Evolutionary conservation across 2,888 invertebrate genomes (phyloP).

Genomic region (Tupiocoris notatus): DNA sequence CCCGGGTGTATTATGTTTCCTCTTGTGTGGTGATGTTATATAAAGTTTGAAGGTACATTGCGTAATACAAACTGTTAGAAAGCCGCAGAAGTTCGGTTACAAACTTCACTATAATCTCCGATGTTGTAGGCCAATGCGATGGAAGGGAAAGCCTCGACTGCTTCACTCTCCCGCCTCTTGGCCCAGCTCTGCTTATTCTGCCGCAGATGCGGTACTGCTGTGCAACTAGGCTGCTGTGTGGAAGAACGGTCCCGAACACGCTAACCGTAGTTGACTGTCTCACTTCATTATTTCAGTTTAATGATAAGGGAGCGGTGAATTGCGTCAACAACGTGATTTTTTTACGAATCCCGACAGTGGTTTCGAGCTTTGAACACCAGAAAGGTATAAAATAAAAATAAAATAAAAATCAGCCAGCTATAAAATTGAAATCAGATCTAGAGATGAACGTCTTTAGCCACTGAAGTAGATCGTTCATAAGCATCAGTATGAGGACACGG

Average conservation of each 20-base stretch:
- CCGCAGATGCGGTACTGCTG: not conserved
- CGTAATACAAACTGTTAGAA: conserved; percentile 21
- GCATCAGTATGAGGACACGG: too few relatives aligned
- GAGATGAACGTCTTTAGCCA: too few relatives aligned
- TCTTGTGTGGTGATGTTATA: conserved; percentile 19
- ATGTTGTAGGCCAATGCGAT: not conserved
- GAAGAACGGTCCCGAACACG: not conserved
- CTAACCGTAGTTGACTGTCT: not conserved
- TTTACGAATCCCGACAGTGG: too few relatives aligned
- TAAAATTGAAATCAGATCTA: too few relatives aligned
- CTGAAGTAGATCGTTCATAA: too few relatives aligned
- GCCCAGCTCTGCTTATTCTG: not conserved
- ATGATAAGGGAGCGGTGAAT: not conserved
- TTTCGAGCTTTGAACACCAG: too few relatives aligned
- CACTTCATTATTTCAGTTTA: not conserved
- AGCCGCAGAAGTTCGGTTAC: conserved; percentile 27
- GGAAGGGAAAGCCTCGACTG: not conserved
- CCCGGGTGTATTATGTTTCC: conserved; percentile 27
- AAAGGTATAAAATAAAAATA: too few relatives aligned
- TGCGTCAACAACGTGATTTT: not conserved
- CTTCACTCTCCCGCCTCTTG: not conserved
- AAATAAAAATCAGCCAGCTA: too few relatives aligned
- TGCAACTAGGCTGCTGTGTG: not conserved
- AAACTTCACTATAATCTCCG: conserved; percentile 28
- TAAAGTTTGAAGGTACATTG: conserved; percentile 32